These are phyloP conservation scores for Peromyscus maniculatus DNA, from an alignment of 2,113 vertebrate species.

Conservation along the genomic window DNA sequence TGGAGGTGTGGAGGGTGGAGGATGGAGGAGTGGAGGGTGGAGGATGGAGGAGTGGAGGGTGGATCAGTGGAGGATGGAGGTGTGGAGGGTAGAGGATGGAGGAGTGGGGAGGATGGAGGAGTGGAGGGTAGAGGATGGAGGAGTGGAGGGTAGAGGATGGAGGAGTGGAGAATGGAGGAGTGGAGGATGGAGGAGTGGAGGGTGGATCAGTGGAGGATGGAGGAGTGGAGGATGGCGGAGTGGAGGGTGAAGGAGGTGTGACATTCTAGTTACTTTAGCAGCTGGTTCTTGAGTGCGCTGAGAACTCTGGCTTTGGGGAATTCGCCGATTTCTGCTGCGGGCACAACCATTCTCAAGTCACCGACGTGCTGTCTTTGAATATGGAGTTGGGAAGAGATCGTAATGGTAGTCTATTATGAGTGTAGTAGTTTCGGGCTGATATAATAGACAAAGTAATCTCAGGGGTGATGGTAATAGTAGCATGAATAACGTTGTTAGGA, in stretches of 20 bases:
- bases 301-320: neutral
- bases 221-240: neutral
- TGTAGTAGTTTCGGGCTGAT: neutral
- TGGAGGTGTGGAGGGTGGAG: too few relatives aligned
- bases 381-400: neutral
- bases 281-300: neutral
- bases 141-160: too few relatives aligned
- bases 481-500: constrained; percentile 11
- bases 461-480: neutral
- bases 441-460: neutral
- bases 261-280: neutral
- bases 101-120: neutral
- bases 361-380: neutral
- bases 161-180: too few relatives aligned
- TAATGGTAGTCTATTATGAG: neutral
- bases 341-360: rapidly evolving
- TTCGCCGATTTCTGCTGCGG: neutral
- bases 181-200: neutral
- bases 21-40: too few relatives aligned
- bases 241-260: too few relatives aligned
- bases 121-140: too few relatives aligned
- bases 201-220: neutral
- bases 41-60: too few relatives aligned
- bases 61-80: too few relatives aligned
- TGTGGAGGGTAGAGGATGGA: too few relatives aligned